Base-by-base conservation (phyloP, 2,888 invertebrate species). In the Ichneumon xanthorius region DNA sequence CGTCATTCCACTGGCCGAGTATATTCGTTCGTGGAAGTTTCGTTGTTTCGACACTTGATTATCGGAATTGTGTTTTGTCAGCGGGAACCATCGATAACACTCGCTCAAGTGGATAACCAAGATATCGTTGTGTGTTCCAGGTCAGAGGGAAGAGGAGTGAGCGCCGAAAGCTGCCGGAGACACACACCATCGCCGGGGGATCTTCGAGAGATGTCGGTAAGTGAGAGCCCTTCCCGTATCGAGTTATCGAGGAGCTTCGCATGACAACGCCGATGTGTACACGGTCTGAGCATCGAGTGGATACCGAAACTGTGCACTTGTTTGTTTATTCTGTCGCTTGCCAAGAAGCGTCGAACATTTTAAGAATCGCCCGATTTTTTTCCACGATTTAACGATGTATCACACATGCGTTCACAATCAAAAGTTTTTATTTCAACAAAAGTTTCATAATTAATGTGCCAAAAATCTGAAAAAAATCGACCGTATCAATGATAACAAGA, bases 171-270 rank as follows among this genome's bases (percentile, higher is more conserved):
- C 70, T 63, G 40, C 11, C 50, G 11, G 26, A 68, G 68, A 75
- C 55, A 68, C 48, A 55, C 48, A 55, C 22, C 48, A 53, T 30
- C 55, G 71, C 61, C 72, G 22, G 82, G 40, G 30, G n/a, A 61
- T 48, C 55, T 19, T 58, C 40, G 45, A 30, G 58, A 61, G 53
- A 80, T 83, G 19, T 79, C 67, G 50, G 79, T 83, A 83, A 83
- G 83, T 80, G 70, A 83, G 83, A 75, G 79, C 75, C 68, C 68
- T 79, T 75, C 55, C 68, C 70, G 55, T 70, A 61, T 83, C 83
- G 75, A 37, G 75, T 73, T 84, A 78, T 83, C 82, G 78, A 68
- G 78, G 68, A 83, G 16, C 71, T 55, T 76, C 63, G 45, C 75
- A 63, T 67, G 68, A 37, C 61, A 78, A 72, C 19, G 72, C 26